A percentile compares a stretch with the other conserved stretches of the same genome.
Evolutionary conservation across 2,888 invertebrate genomes (phyloP).

Genomic region (Melinaea marsaeus): DNA sequence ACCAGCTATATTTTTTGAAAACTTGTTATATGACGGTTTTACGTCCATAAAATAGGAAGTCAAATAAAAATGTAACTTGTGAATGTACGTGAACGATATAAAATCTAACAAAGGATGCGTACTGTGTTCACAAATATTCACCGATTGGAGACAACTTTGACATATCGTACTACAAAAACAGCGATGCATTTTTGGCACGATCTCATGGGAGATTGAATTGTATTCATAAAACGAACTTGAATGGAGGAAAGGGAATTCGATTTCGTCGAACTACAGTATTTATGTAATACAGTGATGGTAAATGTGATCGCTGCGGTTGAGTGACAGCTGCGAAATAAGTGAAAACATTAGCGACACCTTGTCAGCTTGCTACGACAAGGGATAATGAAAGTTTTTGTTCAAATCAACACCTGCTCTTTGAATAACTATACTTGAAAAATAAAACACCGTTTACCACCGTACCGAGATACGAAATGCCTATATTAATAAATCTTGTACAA

Average conservation of each 20-base stretch:
- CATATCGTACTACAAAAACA: not conserved
- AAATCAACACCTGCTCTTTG: too few relatives aligned
- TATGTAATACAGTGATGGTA: conserved; percentile 6
- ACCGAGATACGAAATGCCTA: too few relatives aligned
- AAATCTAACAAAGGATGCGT: not conserved
- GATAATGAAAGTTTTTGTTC: too few relatives aligned
- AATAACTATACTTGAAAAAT: too few relatives aligned
- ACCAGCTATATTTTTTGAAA: too few relatives aligned
- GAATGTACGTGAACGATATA: not conserved
- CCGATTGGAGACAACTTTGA: too few relatives aligned
- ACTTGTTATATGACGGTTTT: too few relatives aligned
- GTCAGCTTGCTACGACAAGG: not conserved
- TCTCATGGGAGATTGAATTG: conserved; percentile 58
- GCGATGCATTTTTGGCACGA: conserved; percentile 60
- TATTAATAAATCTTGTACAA: too few relatives aligned
- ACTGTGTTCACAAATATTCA: not conserved
- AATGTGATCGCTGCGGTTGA: not conserved
- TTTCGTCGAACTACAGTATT: conserved; percentile 20
- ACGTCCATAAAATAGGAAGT: too few relatives aligned
- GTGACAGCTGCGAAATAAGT: conserved; percentile 1
- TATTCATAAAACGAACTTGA: conserved; percentile 55
- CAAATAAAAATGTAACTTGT: not conserved
- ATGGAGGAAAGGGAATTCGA: conserved; percentile 10
- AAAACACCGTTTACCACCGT: too few relatives aligned
- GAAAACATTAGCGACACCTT: not conserved